A percentile compares a stretch with the other conserved stretches of the same genome.
These are phyloP conservation scores for Aegithalos caudatus DNA, from an alignment of 2,113 vertebrate genomes.

Conservation along the genomic window DNA sequence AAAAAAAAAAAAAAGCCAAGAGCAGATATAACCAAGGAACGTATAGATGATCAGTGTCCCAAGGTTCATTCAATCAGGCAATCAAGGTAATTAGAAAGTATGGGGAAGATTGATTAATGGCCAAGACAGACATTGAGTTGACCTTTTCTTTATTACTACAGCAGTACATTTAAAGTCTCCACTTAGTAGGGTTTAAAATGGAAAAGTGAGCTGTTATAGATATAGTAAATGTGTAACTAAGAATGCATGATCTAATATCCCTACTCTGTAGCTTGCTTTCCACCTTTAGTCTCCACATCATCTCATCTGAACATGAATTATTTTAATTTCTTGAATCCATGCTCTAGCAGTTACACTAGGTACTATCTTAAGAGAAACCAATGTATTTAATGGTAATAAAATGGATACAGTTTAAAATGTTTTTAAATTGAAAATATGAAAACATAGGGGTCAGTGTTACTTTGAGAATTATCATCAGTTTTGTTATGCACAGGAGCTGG, in stretches of 20 bases:
- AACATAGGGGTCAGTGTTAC: not conserved
- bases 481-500: not conserved
- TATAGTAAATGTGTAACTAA: constrained; percentile 39
- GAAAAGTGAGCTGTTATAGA: constrained; percentile 30
- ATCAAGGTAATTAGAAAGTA: constrained; percentile 66
- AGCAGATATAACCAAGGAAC: constrained; percentile 10
- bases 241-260: not conserved
- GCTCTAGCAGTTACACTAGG: not conserved
- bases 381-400: not conserved
- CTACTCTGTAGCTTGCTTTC: not conserved
- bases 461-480: not conserved
- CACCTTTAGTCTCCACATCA: not conserved
- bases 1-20: not conserved
- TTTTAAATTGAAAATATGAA: not conserved
- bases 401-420: not conserved
- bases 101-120: constrained; percentile 66
- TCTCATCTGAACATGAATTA: not conserved
- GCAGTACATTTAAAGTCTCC: constrained; percentile 52
- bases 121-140: constrained; percentile 57
- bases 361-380: not conserved
- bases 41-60: constrained; percentile 46
- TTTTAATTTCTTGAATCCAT: not conserved
- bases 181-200: constrained; percentile 46
- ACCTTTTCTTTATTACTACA: constrained; percentile 60
- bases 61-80: constrained; percentile 55